Percentiles rank a stretch among this genome's conserved stretches.
phyloP scores from a whole-genome alignment of 2,113 vertebrate species.

The Mormyrus lacerda region DNA sequence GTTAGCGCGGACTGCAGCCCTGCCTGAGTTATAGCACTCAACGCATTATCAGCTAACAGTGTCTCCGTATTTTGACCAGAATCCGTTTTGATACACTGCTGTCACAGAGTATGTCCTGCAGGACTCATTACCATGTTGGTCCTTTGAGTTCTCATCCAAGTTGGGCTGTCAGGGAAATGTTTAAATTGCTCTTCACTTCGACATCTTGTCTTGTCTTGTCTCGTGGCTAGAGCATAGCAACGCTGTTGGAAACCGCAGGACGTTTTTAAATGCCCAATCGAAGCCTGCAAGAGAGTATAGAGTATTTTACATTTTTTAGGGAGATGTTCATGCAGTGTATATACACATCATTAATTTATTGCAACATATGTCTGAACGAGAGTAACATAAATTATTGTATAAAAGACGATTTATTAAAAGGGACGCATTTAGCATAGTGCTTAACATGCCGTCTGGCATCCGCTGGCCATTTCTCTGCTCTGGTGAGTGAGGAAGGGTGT shows the following conservation, averaged over 20 bases:
- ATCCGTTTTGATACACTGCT: neutral
- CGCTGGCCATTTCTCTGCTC: neutral
- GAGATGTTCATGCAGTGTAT: neutral
- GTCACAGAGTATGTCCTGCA: neutral
- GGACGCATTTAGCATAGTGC: neutral
- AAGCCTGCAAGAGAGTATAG: neutral
- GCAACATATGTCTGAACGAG: neutral
- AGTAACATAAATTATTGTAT: neutral
- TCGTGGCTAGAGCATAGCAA: neutral
- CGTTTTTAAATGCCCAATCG: neutral
- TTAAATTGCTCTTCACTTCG: constrained; percentile 10
- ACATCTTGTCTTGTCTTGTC: neutral
- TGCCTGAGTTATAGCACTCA: neutral
- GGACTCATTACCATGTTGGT: constrained; percentile 10
- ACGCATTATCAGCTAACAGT: neutral
- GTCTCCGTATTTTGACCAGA: constrained; percentile 3
- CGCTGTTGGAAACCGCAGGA: neutral
- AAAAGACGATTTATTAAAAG: neutral
- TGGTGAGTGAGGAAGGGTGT: neutral
- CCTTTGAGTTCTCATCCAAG: neutral
- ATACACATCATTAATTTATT: neutral
- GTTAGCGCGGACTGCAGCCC: neutral
- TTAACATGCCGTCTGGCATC: neutral
- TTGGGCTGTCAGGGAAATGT: constrained; percentile 17
- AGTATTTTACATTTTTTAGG: neutral